Percentiles rank a stretch among this genome's conserved stretches.
Conservation (phyloP, 2,797 vertebrate genomes). For the Eulemur rubriventer region DNA sequence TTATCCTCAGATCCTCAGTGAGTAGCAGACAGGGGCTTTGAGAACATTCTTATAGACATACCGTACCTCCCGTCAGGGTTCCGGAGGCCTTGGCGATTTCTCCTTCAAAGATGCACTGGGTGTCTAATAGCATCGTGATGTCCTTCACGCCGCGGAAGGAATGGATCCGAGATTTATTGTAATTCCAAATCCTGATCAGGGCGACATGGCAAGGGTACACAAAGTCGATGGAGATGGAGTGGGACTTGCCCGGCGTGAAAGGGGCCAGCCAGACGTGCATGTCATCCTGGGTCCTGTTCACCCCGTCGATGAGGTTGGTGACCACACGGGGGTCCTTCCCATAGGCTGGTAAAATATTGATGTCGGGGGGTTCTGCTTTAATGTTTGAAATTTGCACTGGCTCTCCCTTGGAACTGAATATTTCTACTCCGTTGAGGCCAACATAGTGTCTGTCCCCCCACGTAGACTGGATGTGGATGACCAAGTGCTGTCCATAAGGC, state of each 20-base stretch:
- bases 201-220: conserved; percentile 89
- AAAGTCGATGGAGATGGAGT: conserved; percentile 92
- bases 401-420: conserved; percentile 94
- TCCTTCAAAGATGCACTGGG: conserved; percentile 93
- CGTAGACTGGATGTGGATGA: conserved; percentile 92
- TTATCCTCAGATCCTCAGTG: neutral
- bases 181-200: conserved; percentile 99
- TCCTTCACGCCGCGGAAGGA: conserved; percentile 96
- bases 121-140: conserved; percentile 92
- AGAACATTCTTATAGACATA: neutral
- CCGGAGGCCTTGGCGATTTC: conserved; percentile 98
- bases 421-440: conserved; percentile 96
- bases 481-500: conserved; percentile 91
- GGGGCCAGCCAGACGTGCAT: conserved; percentile 99
- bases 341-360: conserved; percentile 94
- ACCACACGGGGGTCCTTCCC: conserved; percentile 93
- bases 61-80: conserved; percentile 93
- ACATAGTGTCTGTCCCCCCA: conserved; percentile 99
- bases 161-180: conserved; percentile 98
- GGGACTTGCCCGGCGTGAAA: conserved; percentile 91
- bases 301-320: conserved; percentile 92
- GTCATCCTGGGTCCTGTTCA: conserved; percentile 97
- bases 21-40: neutral
- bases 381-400: conserved; percentile 90
- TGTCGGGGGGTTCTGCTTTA: conserved; percentile 92